These are phyloP conservation scores for Argyrosomus regius DNA, from an alignment of 2,797 vertebrate species.

Conservation along the genomic window DNA sequence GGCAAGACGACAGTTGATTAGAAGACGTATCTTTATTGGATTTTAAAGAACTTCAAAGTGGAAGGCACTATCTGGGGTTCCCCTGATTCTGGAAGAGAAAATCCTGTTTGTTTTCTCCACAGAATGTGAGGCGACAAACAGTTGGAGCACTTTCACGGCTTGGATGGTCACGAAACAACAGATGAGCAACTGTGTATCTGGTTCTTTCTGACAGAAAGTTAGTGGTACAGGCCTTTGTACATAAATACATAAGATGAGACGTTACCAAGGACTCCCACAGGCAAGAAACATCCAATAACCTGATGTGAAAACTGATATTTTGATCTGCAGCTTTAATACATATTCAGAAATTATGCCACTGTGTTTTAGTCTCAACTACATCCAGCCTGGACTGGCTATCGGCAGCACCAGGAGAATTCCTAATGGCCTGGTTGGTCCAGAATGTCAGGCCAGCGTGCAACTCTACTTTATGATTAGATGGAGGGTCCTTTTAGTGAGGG, in stretches of 20 bases:
- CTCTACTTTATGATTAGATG: not conserved
- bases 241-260: not conserved
- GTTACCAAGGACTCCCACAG: not conserved
- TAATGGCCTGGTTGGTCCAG: not conserved
- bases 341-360: not conserved
- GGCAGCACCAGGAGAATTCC: not conserved
- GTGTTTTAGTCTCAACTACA: not conserved
- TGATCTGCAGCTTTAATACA: not conserved
- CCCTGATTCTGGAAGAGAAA: not conserved
- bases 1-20: not conserved
- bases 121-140: not conserved
- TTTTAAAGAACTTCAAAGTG: not conserved
- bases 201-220: not conserved
- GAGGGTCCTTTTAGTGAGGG: not conserved
- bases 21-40: conserved; percentile 12
- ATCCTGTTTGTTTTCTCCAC: not conserved
- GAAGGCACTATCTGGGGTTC: not conserved
- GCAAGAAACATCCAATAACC: not conserved
- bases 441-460: not conserved
- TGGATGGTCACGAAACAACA: not conserved
- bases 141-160: not conserved
- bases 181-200: not conserved
- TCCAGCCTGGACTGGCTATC: not conserved
- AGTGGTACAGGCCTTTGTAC: not conserved
- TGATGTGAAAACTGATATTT: not conserved